phyloP scores from a whole-genome alignment of 1,140 invertebrate species.

The Aphelinus certus region DNA sequence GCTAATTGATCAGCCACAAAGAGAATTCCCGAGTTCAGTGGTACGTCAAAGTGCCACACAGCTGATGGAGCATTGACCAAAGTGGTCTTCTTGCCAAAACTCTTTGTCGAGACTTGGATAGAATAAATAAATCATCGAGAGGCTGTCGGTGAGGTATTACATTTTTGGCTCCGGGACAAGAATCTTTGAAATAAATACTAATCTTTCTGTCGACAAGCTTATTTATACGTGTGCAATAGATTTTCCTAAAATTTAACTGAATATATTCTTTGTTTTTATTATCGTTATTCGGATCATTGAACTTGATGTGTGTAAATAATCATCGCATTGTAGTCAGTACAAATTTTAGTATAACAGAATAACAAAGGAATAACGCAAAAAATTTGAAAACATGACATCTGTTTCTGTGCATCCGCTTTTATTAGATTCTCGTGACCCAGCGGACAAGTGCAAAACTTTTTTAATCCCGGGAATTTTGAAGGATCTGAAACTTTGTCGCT shows the following conservation, averaged over 20 bases:
- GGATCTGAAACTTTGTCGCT: neutral
- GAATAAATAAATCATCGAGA: constrained; percentile 13
- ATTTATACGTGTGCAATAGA: neutral
- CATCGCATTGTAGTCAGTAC: no score
- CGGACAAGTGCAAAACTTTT: constrained; percentile 8
- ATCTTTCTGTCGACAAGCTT: neutral
- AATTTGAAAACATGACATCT: constrained; percentile 10
- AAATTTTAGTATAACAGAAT: no score
- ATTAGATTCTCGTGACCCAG: constrained; percentile 8
- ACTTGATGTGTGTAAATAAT: no score
- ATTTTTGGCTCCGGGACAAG: neutral
- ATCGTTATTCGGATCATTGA: no score
- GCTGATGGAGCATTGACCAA: no score
- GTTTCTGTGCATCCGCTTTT: neutral
- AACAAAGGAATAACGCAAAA: neutral
- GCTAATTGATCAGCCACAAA: no score
- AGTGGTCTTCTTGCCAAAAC: no score
- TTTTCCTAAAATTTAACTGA: neutral
- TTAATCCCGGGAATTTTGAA: constrained; percentile 16
- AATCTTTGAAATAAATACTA: constrained; percentile 7
- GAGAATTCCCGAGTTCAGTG: no score
- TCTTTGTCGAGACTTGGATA: no score
- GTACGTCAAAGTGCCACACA: no score
- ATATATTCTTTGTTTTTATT: neutral
- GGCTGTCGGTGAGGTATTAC: neutral